A percentile compares a stretch with the other conserved stretches of the same genome.
phyloP scores from a whole-genome alignment of 2,888 invertebrate species.

The Anarsia innoxiella region DNA sequence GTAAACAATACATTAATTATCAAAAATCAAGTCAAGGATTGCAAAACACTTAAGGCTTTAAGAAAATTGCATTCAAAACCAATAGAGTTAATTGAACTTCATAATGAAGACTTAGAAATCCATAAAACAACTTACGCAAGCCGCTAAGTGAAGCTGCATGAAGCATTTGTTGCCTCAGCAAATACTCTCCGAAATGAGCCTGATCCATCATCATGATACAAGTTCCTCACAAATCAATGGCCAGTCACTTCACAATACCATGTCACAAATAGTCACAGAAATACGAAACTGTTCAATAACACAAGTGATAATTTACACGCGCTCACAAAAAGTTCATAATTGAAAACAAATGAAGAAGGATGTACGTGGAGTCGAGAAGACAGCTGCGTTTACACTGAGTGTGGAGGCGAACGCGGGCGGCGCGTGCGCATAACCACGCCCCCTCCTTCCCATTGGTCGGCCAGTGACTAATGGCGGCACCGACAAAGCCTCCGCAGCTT shows the following conservation, averaged over 20 bases:
- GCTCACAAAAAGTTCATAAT: slow-evolving; percentile 55
- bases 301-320: slow-evolving; percentile 21
- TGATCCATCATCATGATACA: slow-evolving; percentile 68
- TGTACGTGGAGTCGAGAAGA: slow-evolving; percentile 49
- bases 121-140: slow-evolving; percentile 49
- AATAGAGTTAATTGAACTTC: too few species aligned
- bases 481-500: slow-evolving; percentile 50
- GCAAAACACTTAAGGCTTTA: neutral
- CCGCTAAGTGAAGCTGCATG: slow-evolving; percentile 65
- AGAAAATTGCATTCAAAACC: neutral
- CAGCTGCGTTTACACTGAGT: slow-evolving; percentile 64
- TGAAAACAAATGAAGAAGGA: slow-evolving; percentile 35
- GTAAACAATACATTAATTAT: too few species aligned
- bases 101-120: too few species aligned
- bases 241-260: slow-evolving; percentile 57
- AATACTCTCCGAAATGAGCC: slow-evolving; percentile 65
- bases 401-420: slow-evolving; percentile 43
- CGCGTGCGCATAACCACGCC: slow-evolving; percentile 65
- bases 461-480: slow-evolving; percentile 43
- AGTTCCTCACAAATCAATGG: slow-evolving; percentile 25
- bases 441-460: slow-evolving; percentile 40
- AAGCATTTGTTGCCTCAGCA: slow-evolving; percentile 69
- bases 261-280: slow-evolving; percentile 20
- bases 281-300: slow-evolving; percentile 17
- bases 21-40: too few species aligned